Evolutionary conservation across 1,140 invertebrate genomes (phyloP).

Genomic region (Plodia interpunctella): DNA sequence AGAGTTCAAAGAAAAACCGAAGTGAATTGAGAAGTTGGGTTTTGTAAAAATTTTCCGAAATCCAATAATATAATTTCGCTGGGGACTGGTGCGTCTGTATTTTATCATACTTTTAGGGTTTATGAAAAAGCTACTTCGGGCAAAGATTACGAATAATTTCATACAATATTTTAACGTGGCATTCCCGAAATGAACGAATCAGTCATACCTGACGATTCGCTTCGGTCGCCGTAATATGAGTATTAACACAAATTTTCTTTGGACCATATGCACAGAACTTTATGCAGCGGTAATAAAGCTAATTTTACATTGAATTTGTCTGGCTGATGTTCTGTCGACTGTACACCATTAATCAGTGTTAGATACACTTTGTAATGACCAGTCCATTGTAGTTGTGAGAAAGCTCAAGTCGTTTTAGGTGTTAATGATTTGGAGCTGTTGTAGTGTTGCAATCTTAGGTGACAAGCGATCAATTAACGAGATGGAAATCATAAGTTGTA

Average conservation of each 20-base stretch:
- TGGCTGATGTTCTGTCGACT: too few relatives aligned
- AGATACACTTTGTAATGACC: conserved; percentile 4
- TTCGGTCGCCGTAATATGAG: not conserved
- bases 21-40: too few relatives aligned
- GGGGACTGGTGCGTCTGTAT: too few relatives aligned
- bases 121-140: not conserved
- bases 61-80: too few relatives aligned
- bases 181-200: not conserved
- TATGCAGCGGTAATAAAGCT: too few relatives aligned
- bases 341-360: conserved; percentile 16
- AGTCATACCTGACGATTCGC: not conserved
- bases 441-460: not conserved
- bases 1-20: too few relatives aligned
- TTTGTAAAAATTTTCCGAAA: too few relatives aligned
- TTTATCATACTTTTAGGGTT: not conserved
- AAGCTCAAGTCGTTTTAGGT: not conserved
- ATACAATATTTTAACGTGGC: not conserved
- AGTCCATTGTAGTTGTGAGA: not conserved
- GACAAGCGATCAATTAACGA: not conserved
- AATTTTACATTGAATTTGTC: too few relatives aligned
- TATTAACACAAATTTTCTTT: conserved; percentile 12
- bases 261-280: not conserved
- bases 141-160: not conserved
- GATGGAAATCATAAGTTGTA: not conserved
- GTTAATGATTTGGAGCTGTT: not conserved